These are phyloP conservation scores for Caenorhabditis sp. DNA, from an alignment of 2,888 invertebrate species.

Conservation along the genomic window DNA sequence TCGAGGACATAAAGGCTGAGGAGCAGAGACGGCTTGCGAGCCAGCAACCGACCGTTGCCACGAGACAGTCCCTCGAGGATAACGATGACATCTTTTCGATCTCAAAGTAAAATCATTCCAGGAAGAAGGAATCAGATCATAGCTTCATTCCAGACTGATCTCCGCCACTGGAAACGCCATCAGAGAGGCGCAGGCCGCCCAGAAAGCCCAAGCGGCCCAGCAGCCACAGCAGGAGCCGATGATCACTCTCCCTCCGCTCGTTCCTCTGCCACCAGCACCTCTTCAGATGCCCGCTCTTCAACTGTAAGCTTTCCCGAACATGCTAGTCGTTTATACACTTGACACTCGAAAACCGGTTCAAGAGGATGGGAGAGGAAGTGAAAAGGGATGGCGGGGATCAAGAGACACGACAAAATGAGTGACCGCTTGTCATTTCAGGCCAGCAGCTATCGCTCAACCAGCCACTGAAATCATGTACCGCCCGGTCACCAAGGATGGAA, in stretches of 20 bases:
- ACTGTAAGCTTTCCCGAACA: conserved; percentile 27
- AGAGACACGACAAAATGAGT: conserved; percentile 12
- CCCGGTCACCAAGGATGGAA: conserved; percentile 46
- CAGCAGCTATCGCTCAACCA: conserved; percentile 28
- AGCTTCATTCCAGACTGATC: conserved; percentile 39
- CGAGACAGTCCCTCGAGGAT: conserved; percentile 32
- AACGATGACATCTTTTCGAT: conserved; percentile 54
- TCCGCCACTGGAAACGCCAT: conserved; percentile 55
- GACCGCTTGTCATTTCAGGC: conserved; percentile 43
- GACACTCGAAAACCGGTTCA: conserved; percentile 37
- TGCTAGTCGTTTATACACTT: conserved; percentile 11
- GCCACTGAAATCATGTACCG: conserved; percentile 53
- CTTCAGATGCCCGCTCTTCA: conserved; percentile 39
- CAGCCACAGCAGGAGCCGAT: conserved; percentile 42
- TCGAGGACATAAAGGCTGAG: conserved; percentile 39
- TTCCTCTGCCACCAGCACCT: conserved; percentile 49
- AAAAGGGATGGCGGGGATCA: conserved; percentile 22
- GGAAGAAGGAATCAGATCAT: neutral
- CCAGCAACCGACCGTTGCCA: conserved; percentile 19
- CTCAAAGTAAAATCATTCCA: conserved; percentile 33
- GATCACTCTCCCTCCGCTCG: conserved; percentile 48
- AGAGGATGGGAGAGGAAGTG: conserved; percentile 17
- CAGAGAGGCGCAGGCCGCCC: conserved; percentile 46
- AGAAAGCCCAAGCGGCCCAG: conserved; percentile 32
- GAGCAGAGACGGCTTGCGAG: conserved; percentile 4